Conservation (phyloP, 2,797 vertebrate species). For the Peromyscus aztecus region DNA sequence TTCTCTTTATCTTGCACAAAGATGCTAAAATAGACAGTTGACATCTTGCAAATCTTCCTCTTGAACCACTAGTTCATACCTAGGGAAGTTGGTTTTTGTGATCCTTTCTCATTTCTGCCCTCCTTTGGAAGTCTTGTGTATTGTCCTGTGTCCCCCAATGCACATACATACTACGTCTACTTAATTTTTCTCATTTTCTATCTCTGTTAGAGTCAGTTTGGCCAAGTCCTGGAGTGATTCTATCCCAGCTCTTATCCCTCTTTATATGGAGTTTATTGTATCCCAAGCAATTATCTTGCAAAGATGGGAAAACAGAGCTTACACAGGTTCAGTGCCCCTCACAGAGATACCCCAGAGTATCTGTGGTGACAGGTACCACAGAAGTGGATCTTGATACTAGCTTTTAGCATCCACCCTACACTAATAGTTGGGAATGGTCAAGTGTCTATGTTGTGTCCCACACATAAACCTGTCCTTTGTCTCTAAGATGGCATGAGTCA, state of each 20-base stretch:
- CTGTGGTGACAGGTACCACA: accelerated
- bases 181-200: background rate
- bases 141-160: background rate
- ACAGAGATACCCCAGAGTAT: background rate
- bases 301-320: no score
- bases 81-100: background rate
- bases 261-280: background rate
- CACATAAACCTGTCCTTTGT: background rate
- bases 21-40: background rate
- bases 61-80: background rate
- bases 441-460: background rate
- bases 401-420: no score
- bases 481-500: accelerated
- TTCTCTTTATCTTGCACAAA: background rate
- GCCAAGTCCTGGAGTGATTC: background rate
- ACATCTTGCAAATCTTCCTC: background rate
- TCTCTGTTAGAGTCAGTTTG: background rate
- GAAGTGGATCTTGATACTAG: background rate
- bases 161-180: background rate
- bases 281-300: background rate
- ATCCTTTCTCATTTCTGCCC: background rate
- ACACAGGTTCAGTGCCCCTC: background rate
- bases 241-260: background rate
- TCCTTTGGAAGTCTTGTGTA: background rate
- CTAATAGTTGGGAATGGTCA: background rate